Base-by-base conservation (phyloP, 2,113 vertebrate species). In the Pholis gunnellus region DNA sequence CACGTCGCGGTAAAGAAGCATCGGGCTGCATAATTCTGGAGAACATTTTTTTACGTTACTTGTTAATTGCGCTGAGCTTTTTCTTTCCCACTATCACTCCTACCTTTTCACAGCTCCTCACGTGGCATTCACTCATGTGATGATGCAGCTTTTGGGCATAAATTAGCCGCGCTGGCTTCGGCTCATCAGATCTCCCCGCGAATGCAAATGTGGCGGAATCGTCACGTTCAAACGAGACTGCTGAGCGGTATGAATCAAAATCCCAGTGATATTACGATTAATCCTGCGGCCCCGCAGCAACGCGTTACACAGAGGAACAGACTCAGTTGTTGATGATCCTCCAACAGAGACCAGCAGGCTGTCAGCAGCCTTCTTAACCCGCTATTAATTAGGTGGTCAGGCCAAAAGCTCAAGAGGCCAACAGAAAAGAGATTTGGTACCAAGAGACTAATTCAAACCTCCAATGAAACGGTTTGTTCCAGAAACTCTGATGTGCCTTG, bases 141-240 rank as follows among this genome's bases (percentile, higher is more conserved):
- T 70, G 29, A 61, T 50, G 11, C 29, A 56, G 66, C 79, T 85
- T 34, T 57, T 60, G 61, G 72, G 79, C 46, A 64, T 40, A 68
- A 73, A 82, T 72, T 63, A 65, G 67, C 46, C 36, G 46, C 1
- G 9, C 56, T 68, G 40, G 66, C 44, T 54, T 65, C 57, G 63
- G 69, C 74, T 70, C 25, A 52, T 73, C 73, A 65, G 68, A 65
- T 63, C 61, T 15, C 69, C n/a, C 18, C 17, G 31, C 57, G 29
- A 27, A 54, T 56, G 76, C 60, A 72, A 61, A 82, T 79, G 75
- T 44, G 36, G n/a, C 36, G 67, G 40, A 71, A 60, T 79, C 9
- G 10, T 71, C 50, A 36, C 27, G 50, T 78, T 31, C 40, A 73
- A 59, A 71, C 34, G 17, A 56, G 46, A 69, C 63, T 22, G 68